These are phyloP conservation scores for Lasioglossum albipes DNA, from an alignment of 1,140 invertebrate species.

Conservation along the genomic window DNA sequence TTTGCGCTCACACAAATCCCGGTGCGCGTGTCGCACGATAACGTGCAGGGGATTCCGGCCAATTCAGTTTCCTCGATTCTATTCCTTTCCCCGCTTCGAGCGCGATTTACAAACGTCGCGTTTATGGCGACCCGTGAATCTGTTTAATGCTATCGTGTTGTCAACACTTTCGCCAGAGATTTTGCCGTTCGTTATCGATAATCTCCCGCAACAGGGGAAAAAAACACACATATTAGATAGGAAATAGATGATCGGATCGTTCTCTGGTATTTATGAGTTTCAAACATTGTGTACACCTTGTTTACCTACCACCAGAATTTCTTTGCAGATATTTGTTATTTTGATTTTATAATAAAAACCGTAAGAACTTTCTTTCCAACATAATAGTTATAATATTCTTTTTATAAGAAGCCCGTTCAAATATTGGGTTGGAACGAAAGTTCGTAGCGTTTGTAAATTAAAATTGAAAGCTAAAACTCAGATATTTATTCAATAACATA, in stretches of 20 bases:
- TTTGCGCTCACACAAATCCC: slow-evolving; percentile 3
- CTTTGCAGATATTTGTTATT: too few species aligned
- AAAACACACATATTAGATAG: slow-evolving; percentile 1
- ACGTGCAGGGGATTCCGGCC: not conserved
- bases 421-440: too few species aligned
- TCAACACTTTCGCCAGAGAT: slow-evolving; percentile 48
- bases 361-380: too few species aligned
- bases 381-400: too few species aligned
- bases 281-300: too few species aligned
- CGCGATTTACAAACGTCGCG: slow-evolving; percentile 36
- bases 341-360: too few species aligned
- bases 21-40: slow-evolving; percentile 5
- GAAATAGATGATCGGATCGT: slow-evolving; percentile 6
- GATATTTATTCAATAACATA: too few species aligned
- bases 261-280: slow-evolving; percentile 4
- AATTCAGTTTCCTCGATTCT: slow-evolving; percentile 27
- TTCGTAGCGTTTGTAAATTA: too few species aligned
- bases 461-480: too few species aligned
- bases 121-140: slow-evolving; percentile 23
- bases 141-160: slow-evolving; percentile 53
- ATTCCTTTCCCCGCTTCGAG: slow-evolving; percentile 21
- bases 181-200: slow-evolving; percentile 49
- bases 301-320: too few species aligned
- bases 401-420: too few species aligned
- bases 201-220: slow-evolving; percentile 17